Evolutionary conservation across 2,113 vertebrate genomes (phyloP).

Genomic region (Ornithorhynchus anatinus): DNA sequence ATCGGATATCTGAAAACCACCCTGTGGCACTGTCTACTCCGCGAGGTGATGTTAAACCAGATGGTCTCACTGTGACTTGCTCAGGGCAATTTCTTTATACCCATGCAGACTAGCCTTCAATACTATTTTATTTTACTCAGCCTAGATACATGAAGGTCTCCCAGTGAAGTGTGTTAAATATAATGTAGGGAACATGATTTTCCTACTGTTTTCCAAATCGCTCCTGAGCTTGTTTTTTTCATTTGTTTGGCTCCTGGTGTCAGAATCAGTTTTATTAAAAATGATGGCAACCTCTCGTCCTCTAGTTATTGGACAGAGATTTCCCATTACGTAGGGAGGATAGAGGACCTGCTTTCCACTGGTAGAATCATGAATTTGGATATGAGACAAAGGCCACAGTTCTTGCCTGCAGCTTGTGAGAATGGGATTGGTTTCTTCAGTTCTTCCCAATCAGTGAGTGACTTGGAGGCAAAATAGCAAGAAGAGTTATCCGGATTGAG

Average conservation of each 20-base stretch:
- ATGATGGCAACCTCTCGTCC: neutral
- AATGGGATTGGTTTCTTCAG: constrained; percentile 6
- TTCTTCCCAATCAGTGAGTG: neutral
- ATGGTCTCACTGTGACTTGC: too few relatives aligned
- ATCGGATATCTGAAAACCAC: too few relatives aligned
- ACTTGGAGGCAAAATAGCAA: neutral
- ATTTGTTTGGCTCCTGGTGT: neutral
- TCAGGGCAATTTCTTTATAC: too few relatives aligned
- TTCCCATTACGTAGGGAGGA: neutral
- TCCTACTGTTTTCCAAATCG: neutral
- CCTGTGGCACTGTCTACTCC: too few relatives aligned
- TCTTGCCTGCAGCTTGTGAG: neutral
- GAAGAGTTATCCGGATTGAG: neutral
- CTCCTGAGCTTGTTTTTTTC: neutral
- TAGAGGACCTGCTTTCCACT: neutral
- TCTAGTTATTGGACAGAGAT: neutral
- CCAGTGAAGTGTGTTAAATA: neutral
- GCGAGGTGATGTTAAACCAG: too few relatives aligned
- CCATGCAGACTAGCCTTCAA: neutral
- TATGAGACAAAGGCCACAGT: neutral
- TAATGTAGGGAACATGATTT: neutral
- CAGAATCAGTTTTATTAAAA: neutral
- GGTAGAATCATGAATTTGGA: neutral
- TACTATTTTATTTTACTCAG: neutral
- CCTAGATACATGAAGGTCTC: neutral